These are phyloP conservation scores for Etheostoma spectabile DNA, from an alignment of 2,113 vertebrate genomes.

Conservation along the genomic window DNA sequence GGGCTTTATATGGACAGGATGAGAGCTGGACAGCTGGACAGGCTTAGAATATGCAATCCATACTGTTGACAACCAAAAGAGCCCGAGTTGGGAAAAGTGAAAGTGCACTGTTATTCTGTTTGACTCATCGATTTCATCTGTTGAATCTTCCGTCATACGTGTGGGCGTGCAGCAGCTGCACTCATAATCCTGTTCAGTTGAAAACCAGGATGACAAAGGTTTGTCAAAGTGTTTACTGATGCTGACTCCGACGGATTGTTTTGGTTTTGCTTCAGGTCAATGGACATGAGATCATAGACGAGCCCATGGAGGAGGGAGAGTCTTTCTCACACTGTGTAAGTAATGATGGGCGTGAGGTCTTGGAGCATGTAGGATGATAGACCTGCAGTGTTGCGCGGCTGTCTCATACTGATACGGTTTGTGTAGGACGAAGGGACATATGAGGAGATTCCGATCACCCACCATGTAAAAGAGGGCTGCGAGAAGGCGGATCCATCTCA, in stretches of 20 bases:
- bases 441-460: conserved; percentile 96
- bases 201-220: conserved; percentile 60
- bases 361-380: not conserved
- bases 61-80: conserved; percentile 72
- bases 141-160: conserved; percentile 69
- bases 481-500: conserved; percentile 97
- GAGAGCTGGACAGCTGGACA: conserved; percentile 66
- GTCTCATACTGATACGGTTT: conserved; percentile 32
- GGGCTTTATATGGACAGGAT: conserved; percentile 65
- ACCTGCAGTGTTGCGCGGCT: not conserved
- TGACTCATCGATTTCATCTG: conserved; percentile 77
- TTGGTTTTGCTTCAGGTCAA: conserved; percentile 88
- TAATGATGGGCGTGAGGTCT: conserved; percentile 51
- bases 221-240: conserved; percentile 54
- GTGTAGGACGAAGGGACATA: conserved; percentile 91
- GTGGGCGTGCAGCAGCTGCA: conserved; percentile 73
- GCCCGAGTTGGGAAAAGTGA: conserved; percentile 39
- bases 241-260: conserved; percentile 42
- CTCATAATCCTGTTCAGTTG: conserved; percentile 53
- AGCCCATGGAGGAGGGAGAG: conserved; percentile 97
- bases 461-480: conserved; percentile 97
- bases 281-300: conserved; percentile 95
- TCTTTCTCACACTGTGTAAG: conserved; percentile 92
- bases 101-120: conserved; percentile 54
- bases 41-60: conserved; percentile 69